Evolutionary conservation across 2,888 invertebrate genomes (phyloP), one percentile per base, ranked within the genome.

Genomic region (Rotaria magnacalcarata): DNA sequence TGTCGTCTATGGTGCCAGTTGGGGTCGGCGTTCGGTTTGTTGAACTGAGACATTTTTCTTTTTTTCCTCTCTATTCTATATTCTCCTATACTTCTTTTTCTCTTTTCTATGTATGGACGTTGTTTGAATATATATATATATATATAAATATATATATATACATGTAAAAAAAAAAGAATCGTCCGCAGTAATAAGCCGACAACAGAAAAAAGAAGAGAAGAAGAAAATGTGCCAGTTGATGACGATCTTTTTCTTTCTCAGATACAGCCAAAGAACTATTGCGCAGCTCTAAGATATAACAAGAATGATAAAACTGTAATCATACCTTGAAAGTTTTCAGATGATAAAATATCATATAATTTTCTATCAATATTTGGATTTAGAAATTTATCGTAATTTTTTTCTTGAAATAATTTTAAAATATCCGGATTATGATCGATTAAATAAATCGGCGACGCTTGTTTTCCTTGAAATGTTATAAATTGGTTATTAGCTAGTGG

Each of bases 241-340:
- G 16, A 67, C 27, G 34, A 67, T 67, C 67, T 67, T 67, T 27
- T 60, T 27, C 27, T 60, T 58, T 27, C 14, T 67, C 6, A 5
- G 67, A 8, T 67, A 67, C 14, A 67, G 14, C 14, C 2, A 27
- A 34, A 3, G 14, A 21, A 19, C 21, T 54, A 21, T 21, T 6
- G 19, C 5, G 0, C 19, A 54, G 10, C 16, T 54, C 54, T 54
- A 19, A 21, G 5, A 54, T 54, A 21, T 8, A 21, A 54, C 2
- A 21, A 3, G 21, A 54, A 5, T 21, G 21, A 21, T 1, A 54
- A 54, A 6, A 7, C 19, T 5, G 5, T 16, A 34, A 34, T 58
- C 86, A 75, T 85, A 86, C 86, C 54, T 85, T 86, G 85, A 86
- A 86, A 86, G 24, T 86, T 85, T 43, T 58, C 52, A 34, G 85